Conservation (phyloP, 2,888 invertebrate genomes). For the Heliconius charithonia region DNA sequence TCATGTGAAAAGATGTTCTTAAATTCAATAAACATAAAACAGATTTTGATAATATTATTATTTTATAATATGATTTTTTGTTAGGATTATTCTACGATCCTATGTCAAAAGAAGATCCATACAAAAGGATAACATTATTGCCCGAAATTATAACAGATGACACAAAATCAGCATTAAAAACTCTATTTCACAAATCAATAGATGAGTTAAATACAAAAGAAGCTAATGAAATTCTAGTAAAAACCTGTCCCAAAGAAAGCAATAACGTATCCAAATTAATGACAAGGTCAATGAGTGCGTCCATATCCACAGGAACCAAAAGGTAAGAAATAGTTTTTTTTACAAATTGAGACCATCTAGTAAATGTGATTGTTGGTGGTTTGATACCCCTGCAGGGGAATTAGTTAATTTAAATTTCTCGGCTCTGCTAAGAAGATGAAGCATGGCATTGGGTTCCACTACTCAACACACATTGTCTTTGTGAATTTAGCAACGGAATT, state of each 20-base stretch:
- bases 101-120: constrained; percentile 85
- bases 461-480: no score
- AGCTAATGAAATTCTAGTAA: constrained; percentile 91
- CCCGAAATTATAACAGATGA: constrained; percentile 88
- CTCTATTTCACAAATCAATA: constrained; percentile 85
- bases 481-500: no score
- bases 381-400: no score
- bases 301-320: constrained; percentile 67
- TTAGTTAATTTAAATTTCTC: no score
- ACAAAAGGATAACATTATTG: constrained; percentile 89
- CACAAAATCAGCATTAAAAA: constrained; percentile 85
- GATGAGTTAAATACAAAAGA: constrained; percentile 89
- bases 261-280: constrained; percentile 72
- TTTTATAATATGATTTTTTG: constrained; percentile 38
- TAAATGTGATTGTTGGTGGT: no score
- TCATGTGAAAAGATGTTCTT: neutral
- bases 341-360: no score
- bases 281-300: constrained; percentile 69
- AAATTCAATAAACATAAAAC: neutral
- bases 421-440: no score
- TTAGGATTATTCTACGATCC: constrained; percentile 85
- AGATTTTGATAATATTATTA: neutral
- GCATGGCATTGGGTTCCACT: no score
- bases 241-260: constrained; percentile 87
- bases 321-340: constrained; percentile 56